Conservation (phyloP, 1,140 invertebrate genomes). For the Lineus longissimus region DNA sequence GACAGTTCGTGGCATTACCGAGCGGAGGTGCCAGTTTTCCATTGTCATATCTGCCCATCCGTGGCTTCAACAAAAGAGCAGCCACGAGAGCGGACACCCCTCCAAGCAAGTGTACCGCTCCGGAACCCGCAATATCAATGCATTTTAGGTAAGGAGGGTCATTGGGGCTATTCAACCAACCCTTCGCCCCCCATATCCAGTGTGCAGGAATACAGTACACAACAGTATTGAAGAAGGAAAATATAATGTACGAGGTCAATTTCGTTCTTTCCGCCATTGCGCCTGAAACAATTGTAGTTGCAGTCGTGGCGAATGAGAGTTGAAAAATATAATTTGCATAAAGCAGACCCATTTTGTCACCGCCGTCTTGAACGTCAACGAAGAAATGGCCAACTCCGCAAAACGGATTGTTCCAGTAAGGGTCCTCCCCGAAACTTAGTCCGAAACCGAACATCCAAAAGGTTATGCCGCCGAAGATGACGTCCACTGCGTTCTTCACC, state of each 20-base stretch:
- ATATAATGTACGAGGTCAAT: conserved; percentile 58
- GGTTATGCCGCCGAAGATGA: conserved; percentile 84
- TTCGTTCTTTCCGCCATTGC: conserved; percentile 61
- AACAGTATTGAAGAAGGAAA: conserved; percentile 59
- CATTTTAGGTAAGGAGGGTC: conserved; percentile 19
- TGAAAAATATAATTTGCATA: conserved; percentile 43
- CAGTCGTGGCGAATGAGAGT: conserved; percentile 46
- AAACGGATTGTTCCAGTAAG: conserved; percentile 67
- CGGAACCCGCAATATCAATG: conserved; percentile 66
- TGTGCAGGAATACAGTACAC: conserved; percentile 91
- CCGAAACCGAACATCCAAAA: conserved; percentile 95
- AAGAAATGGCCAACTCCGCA: conserved; percentile 60
- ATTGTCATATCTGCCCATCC: conserved; percentile 76
- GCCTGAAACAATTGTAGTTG: conserved; percentile 56
- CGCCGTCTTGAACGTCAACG: conserved; percentile 47
- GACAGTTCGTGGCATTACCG: conserved; percentile 83
- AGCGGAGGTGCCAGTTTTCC: conserved; percentile 72
- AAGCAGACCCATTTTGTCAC: conserved; percentile 46
- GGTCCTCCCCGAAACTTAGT: conserved; percentile 76
- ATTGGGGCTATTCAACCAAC: conserved; percentile 25
- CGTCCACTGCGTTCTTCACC: conserved; percentile 61
- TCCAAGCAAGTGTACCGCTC: conserved; percentile 86
- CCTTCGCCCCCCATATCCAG: conserved; percentile 62
- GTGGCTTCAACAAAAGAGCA: conserved; percentile 82
- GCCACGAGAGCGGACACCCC: conserved; percentile 75